Base-by-base conservation (phyloP, 1,140 invertebrate species). In the Andrena cerasifolii region DNA sequence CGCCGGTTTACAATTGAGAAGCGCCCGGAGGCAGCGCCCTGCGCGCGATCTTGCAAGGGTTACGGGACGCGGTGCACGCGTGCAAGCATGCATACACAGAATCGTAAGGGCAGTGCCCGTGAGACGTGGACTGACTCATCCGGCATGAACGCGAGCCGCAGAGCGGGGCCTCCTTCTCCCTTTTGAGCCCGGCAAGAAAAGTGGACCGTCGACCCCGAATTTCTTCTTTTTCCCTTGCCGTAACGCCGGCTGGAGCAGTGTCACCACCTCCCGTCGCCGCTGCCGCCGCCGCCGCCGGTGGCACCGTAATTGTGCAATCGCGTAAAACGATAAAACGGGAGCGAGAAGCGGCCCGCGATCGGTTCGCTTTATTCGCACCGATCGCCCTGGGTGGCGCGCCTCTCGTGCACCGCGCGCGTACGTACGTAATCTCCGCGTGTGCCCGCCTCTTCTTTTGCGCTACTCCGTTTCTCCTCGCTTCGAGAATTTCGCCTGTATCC, bases 131-230 rank as follows among this genome's bases (percentile, higher is more conserved):
- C 85, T 86, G 85, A 87, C 85, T 87, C 86, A 87, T 87, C 83
- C 74, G 73, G 76, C 63, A 84, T 74, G 82, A 86, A 86, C 79
- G 84, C 73, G 70, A 47, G 49, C 65, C 82, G 67, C 82, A 61
- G 56, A 75, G 54, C 62, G 56, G 26, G 65, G 59, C 53, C 56
- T 43, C 51, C 43, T 47, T 81, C 74, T 68, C 74, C 71, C 54
- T 80, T 80, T 85, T 63, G 70, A 58, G 70, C 28, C 47, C 53
- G 71, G 51, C 67, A 75, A 82, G 85, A 87, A 87, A 87, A 87
- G 85, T 87, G 80, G 86, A 86, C 85, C 86, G 68, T 78, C 82
- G 86, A 87, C 85, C 85, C 78, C 82, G 77, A 84, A 79, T 75
- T 84, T 53, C 10, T 14, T 72, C 65, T 77, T 68, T 83, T 78